Evolutionary conservation across 2,888 invertebrate genomes (phyloP), one percentile per base, ranked within the genome.

Genomic region (Acleris cristana): DNA sequence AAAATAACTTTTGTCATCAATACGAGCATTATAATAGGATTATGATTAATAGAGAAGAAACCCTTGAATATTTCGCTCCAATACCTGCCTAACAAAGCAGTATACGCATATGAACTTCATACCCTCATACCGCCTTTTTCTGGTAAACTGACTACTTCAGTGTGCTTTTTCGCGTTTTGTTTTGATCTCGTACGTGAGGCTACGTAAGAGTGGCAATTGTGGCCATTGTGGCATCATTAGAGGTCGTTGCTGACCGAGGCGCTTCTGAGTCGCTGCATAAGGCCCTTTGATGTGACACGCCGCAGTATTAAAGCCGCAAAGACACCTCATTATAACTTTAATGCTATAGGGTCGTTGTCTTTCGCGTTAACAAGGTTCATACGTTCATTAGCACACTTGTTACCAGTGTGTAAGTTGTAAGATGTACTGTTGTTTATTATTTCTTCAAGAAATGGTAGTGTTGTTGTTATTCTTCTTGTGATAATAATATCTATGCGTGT

Each of bases 191-290:
- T 79, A 88, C 90, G 90, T 91, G 90, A 84, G 81, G 74, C 73
- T 65, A 76, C 73, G 83, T 89, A 90, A 91, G 82, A 78, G 83
- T 79, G 89, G 86, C 90, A 90, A 90, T 92, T 81, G 80, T 79
- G 89, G 86, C 90, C 90, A 89, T 92, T 81, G 79, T 69, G 80
- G 76, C 86, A 75, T 87, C 88, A 84, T 88, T 89, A 89, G 74
- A 61, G 59, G 71, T 73, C 67, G 80, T 73, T 77, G 88, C 88
- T 89, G 90, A 89, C 88, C 87, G 76, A 74, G 79, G 68, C 60
- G 72, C 77, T 89, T 89, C 88, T 87, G 80, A 83, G 70, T 79
- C 82, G 80, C 72, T 84, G 84, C 82, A 76, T 77, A 82, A 80
- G 74, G 77, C 78, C 79, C 87, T 89, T 89, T 89, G 88, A 88